Conservation (phyloP, 2,888 invertebrate species). For the Stenichneumon culpator region DNA sequence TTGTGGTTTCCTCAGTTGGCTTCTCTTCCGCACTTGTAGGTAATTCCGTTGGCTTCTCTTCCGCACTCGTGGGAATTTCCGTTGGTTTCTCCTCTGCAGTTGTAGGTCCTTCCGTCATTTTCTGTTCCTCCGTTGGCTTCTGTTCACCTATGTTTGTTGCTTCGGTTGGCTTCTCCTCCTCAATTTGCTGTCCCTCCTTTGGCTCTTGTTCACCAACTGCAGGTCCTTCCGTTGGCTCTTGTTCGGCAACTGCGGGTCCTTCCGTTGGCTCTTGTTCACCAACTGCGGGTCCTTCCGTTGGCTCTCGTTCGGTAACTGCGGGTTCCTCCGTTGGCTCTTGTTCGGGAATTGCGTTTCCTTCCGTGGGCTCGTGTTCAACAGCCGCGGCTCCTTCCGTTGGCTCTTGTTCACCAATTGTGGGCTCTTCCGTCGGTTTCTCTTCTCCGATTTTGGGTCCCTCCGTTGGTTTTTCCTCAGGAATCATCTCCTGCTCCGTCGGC, state of each 20-base stretch:
- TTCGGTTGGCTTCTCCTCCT: constrained; percentile 14
- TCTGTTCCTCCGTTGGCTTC: not conserved
- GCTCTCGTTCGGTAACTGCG: not conserved
- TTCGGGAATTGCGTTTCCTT: not conserved
- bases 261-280: not conserved
- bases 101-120: not conserved
- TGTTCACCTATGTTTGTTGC: constrained; percentile 33
- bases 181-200: not conserved
- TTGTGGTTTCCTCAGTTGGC: constrained; percentile 36
- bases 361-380: constrained; percentile 14
- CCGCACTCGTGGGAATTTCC: not conserved
- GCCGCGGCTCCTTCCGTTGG: constrained; percentile 19
- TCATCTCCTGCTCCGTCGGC: not conserved
- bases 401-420: constrained; percentile 8
- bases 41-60: not conserved
- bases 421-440: constrained; percentile 11
- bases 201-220: not conserved
- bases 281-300: not conserved
- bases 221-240: constrained; percentile 72
- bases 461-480: not conserved
- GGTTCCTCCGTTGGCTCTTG: not conserved
- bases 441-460: not conserved
- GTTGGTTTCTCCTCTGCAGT: not conserved
- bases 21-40: not conserved
- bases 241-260: constrained; percentile 27